These are phyloP conservation scores for Suillia variegata DNA, from an alignment of 2,888 invertebrate genomes.

Conservation along the genomic window DNA sequence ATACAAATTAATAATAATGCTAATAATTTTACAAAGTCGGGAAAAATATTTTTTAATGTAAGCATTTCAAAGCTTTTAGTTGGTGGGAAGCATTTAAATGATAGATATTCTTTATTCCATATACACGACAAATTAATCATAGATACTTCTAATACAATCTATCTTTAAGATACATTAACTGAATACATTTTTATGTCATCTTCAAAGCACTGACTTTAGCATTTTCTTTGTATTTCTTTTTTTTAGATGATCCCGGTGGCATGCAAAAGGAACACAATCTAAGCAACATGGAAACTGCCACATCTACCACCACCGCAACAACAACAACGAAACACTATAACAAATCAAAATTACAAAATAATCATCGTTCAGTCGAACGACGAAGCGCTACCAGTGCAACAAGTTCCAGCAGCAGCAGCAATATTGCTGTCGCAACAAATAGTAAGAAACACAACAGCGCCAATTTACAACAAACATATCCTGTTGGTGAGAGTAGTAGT, in stretches of 20 bases:
- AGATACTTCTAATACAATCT: too few species aligned
- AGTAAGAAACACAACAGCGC: slow-evolving; percentile 34
- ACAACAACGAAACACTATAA: slow-evolving; percentile 38
- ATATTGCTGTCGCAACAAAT: slow-evolving; percentile 32
- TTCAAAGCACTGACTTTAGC: too few species aligned
- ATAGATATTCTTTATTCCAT: too few species aligned
- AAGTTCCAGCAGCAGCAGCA: slow-evolving; percentile 24
- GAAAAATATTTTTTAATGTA: too few species aligned
- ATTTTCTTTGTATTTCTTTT: too few species aligned
- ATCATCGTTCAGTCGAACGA: slow-evolving; percentile 29
- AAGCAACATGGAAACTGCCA: slow-evolving; percentile 57
- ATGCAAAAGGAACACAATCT: slow-evolving; percentile 39
- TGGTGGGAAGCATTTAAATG: too few species aligned
- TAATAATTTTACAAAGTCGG: too few species aligned
- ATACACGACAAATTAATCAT: too few species aligned
- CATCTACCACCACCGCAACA: slow-evolving; percentile 29
- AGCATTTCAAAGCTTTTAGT: too few species aligned
- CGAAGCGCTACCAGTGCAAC: slow-evolving; percentile 28
- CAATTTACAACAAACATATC: slow-evolving; percentile 44
- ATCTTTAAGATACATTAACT: too few species aligned
- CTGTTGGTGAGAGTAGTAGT: slow-evolving; percentile 32
- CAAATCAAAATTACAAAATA: slow-evolving; percentile 44
- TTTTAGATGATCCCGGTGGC: slow-evolving; percentile 57
- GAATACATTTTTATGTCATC: too few species aligned
- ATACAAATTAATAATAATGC: too few species aligned